Base-by-base conservation (phyloP, 1,140 invertebrate genomes). In the Potamilus streckersoni region DNA sequence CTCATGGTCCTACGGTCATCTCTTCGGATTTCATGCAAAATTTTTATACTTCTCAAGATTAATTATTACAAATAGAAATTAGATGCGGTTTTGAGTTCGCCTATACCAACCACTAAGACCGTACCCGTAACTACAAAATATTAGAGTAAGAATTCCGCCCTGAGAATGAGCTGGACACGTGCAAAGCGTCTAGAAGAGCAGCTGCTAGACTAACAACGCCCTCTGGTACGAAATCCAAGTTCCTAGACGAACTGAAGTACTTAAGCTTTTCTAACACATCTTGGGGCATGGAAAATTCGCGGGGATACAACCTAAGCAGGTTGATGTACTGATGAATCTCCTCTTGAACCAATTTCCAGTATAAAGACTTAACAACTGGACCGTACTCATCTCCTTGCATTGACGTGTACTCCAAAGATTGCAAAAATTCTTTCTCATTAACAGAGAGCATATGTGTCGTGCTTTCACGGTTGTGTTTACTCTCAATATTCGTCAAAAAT, bases 241-340 rank as follows among this genome's bases (percentile, higher is more conserved):
- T 38, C 14, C 31, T 72, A 13, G 63, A 31, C 38, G 38, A 49
- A 49, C 38, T 49, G 23, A 68, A 77, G n/a, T 68, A 77, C 58
- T 27, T 66, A 27, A 77, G 23, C 55, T 69, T 77, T 23, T 23
- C n/a, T 38, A 72, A 73, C 38, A 73, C 75, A 14, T 59, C 63
- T 27, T 77, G 63, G 8, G 70, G 61, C 15, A 77, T 59, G 23
- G 75, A 68, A 69, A 77, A 77, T 38, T 72, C 64, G 2, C 61
- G n/a, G 8, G 75, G 75, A 49, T 57, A 72, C 27, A 77, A 69
- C 56, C 75, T 71, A 3, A 77, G 70, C 62, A 71, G 69, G 59
- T 77, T 77, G 20, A 77, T 77, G 63, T 68, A 64, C n/a, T 66
- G 70, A 63, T 77, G 75, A 16, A 77, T 67, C 49, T 77, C 75